Evolutionary conservation across 2,113 vertebrate species (phyloP).

Genomic region (Oncorhynchus nerka): DNA sequence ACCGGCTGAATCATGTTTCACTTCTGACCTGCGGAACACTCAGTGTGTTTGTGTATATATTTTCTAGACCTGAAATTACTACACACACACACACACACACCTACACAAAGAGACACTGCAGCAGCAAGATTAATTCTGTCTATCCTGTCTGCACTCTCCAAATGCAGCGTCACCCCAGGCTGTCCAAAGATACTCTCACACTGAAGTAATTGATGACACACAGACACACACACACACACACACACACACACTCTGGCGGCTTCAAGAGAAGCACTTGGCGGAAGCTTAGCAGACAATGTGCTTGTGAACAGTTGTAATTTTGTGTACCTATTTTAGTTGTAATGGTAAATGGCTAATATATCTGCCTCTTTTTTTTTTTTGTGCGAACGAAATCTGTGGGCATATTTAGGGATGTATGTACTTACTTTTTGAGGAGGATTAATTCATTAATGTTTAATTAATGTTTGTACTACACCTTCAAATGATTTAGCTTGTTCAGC

Average conservation of each 20-base stretch:
- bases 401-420: not conserved
- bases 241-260: too few relatives aligned
- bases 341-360: not conserved
- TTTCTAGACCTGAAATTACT: constrained; percentile 25
- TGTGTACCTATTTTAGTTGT: not conserved
- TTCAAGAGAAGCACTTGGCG: not conserved
- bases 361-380: not conserved
- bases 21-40: constrained; percentile 54
- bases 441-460: not conserved
- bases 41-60: constrained; percentile 44
- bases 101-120: too few relatives aligned
- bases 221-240: too few relatives aligned
- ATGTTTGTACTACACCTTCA: too few relatives aligned
- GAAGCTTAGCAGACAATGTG: not conserved
- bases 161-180: too few relatives aligned
- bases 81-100: not conserved
- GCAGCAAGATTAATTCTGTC: too few relatives aligned
- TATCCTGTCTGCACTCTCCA: too few relatives aligned
- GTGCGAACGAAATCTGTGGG: not conserved
- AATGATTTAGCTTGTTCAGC: not conserved
- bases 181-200: not conserved
- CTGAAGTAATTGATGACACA: not conserved
- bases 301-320: not conserved
- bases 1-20: constrained; percentile 25
- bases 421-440: not conserved